These are phyloP conservation scores for Cyanoderma ruficeps DNA, from an alignment of 2,113 vertebrate genomes.

Conservation along the genomic window DNA sequence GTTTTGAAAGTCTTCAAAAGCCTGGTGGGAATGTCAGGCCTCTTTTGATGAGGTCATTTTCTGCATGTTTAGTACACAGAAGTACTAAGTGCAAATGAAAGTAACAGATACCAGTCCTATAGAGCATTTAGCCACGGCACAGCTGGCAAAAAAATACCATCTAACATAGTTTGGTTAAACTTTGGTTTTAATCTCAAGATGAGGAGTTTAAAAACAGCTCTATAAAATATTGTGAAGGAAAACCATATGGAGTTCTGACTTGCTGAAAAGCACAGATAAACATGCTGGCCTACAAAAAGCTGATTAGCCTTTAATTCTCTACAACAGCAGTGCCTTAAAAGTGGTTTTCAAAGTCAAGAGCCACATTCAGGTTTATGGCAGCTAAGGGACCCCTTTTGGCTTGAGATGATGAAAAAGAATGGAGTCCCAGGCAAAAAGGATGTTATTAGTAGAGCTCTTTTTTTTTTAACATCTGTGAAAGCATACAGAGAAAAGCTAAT, in stretches of 20 bases:
- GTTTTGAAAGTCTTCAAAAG: conserved; percentile 39
- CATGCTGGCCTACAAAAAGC: neutral
- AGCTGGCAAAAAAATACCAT: neutral
- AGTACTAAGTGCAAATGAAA: neutral
- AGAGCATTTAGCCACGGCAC: neutral
- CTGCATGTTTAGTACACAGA: neutral
- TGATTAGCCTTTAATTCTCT: neutral
- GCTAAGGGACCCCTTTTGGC: neutral
- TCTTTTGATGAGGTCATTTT: conserved; percentile 44
- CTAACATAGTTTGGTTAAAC: neutral
- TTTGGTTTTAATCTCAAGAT: conserved; percentile 1
- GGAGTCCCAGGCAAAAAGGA: neutral
- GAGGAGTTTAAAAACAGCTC: neutral
- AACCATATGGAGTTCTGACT: neutral
- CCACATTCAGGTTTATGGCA: neutral
- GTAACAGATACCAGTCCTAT: neutral
- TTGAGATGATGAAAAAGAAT: neutral
- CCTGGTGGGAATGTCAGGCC: neutral
- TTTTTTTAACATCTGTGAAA: neutral
- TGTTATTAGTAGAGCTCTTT: neutral
- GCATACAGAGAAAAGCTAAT: neutral
- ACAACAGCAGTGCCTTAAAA: neutral
- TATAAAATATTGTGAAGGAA: neutral
- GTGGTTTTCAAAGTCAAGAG: conserved; percentile 6
- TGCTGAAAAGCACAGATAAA: neutral